Evolutionary conservation across 2,888 invertebrate genomes (phyloP).

Genomic region (Anorthoa munda): DNA sequence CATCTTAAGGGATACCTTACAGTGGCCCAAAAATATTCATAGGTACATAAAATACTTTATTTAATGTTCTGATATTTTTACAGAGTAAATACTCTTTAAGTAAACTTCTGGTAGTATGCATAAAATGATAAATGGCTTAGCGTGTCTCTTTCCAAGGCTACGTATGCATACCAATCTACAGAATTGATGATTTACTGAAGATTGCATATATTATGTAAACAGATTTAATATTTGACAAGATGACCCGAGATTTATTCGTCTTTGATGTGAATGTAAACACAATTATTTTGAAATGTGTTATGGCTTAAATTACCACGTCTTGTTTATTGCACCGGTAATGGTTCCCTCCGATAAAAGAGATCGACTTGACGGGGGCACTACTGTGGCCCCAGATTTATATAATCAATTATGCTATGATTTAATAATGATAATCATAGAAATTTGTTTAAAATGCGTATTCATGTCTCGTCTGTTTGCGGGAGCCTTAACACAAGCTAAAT

Average conservation of each 20-base stretch:
- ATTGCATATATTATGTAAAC: constrained; percentile 9
- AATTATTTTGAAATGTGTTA: background rate
- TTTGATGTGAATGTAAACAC: constrained; percentile 18
- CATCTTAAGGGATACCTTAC: too few species aligned
- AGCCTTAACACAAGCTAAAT: too few species aligned
- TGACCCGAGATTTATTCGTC: constrained; percentile 21
- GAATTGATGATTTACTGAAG: constrained; percentile 35
- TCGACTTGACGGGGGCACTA: too few species aligned
- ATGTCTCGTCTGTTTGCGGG: too few species aligned
- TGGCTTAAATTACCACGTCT: background rate
- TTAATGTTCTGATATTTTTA: background rate
- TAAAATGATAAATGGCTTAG: constrained; percentile 34
- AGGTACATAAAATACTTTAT: background rate
- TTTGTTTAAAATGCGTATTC: too few species aligned
- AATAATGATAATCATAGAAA: too few species aligned
- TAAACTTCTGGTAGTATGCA: background rate
- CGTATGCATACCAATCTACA: too few species aligned
- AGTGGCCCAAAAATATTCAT: too few species aligned
- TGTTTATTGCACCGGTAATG: background rate
- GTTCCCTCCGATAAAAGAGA: too few species aligned
- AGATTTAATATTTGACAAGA: constrained; percentile 23
- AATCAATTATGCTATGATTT: too few species aligned
- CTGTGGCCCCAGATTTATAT: too few species aligned
- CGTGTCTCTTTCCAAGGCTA: constrained; percentile 13
- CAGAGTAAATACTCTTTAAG: background rate